Conservation (phyloP, 1,140 invertebrate species). For the Pantala flavescens region DNA sequence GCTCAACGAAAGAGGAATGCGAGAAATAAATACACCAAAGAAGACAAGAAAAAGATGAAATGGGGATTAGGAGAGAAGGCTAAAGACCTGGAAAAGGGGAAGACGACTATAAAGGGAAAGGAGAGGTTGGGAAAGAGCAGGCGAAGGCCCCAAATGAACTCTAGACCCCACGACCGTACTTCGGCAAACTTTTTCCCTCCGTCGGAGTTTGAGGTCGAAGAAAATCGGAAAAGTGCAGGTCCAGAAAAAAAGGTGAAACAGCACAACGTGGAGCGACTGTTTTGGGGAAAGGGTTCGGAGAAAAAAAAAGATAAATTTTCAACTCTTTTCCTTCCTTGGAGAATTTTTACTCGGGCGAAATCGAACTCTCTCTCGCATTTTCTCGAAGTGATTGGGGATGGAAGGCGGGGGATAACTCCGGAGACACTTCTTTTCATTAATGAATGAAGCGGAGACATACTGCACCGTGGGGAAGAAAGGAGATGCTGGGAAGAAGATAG, state of each 20-base stretch:
- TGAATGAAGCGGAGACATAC: slow-evolving; percentile 1
- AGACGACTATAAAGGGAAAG: too few relatives aligned
- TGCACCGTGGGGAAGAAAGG: not conserved
- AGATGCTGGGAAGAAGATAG: not conserved
- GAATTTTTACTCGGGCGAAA: not conserved
- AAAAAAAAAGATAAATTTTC: not conserved
- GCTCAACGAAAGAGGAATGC: too few relatives aligned
- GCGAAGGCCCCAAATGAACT: not conserved
- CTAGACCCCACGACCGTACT: not conserved
- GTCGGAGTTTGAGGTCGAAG: not conserved
- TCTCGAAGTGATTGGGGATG: not conserved
- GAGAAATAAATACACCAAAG: too few relatives aligned
- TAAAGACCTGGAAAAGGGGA: too few relatives aligned
- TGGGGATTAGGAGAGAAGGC: too few relatives aligned
- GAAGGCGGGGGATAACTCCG: not conserved
- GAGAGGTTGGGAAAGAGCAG: not conserved
- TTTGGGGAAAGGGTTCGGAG: not conserved
- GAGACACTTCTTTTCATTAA: slow-evolving; percentile 10
- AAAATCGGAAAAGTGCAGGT: not conserved
- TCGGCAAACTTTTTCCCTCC: not conserved
- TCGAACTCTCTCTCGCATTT: not conserved
- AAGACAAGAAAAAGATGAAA: too few relatives aligned
- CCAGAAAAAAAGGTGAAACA: not conserved
- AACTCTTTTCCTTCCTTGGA: not conserved
- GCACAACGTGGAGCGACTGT: not conserved